Conservation (phyloP, 2,113 vertebrate species). For the Vulpes lagopus region DNA sequence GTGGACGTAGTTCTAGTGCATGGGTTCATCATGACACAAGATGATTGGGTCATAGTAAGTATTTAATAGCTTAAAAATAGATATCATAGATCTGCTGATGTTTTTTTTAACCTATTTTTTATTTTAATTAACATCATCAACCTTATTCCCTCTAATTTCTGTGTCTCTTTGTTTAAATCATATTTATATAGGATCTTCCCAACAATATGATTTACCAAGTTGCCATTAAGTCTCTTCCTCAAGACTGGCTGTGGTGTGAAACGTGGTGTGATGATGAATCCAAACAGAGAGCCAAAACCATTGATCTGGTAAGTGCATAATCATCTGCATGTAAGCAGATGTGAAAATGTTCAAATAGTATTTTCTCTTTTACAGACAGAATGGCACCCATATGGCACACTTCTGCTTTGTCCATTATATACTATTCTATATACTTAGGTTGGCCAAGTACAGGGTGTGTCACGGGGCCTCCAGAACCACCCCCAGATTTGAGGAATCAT, state of each 20-base stretch:
- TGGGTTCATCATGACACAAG: neutral
- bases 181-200: slow-evolving; percentile 93
- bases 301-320: slow-evolving; percentile 93
- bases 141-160: neutral
- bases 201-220: slow-evolving; percentile 99
- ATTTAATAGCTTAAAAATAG: neutral
- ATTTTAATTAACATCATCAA: neutral
- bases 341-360: neutral
- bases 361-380: neutral
- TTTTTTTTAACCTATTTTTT: neutral
- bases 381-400: accelerated
- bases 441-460: neutral
- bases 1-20: neutral
- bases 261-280: slow-evolving; percentile 98
- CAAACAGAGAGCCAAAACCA: slow-evolving; percentile 95
- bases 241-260: slow-evolving; percentile 99
- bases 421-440: neutral
- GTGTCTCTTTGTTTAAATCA: neutral
- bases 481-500: neutral
- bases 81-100: neutral
- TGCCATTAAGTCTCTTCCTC: slow-evolving; percentile 97
- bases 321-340: too few relatives aligned
- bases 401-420: neutral
- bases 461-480: neutral
- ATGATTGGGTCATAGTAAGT: neutral